Evolutionary conservation across 1,140 invertebrate species (phyloP).

Genomic region (Eriocheir sinensis): DNA sequence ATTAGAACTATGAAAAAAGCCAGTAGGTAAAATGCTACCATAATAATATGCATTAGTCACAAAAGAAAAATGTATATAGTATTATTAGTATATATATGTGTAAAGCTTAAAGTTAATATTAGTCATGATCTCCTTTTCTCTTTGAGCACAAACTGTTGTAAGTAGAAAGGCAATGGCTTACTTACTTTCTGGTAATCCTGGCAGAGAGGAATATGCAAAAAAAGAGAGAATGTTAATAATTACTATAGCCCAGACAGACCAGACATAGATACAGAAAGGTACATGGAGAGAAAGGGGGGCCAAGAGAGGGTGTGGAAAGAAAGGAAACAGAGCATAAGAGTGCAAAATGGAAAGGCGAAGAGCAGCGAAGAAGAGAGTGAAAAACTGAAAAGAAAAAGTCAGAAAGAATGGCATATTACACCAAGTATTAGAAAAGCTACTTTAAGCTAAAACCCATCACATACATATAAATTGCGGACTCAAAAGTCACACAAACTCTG

Average conservation of each 20-base stretch:
- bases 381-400: not conserved
- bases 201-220: conserved; percentile 37
- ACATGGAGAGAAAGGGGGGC: not conserved
- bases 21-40: conserved; percentile 52
- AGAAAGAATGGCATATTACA: too few relatives aligned
- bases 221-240: conserved; percentile 43
- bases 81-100: not conserved
- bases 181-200: conserved; percentile 52
- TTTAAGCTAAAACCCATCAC: too few relatives aligned
- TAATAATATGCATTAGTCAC: conserved; percentile 55
- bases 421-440: too few relatives aligned
- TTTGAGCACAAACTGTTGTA: not conserved
- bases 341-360: not conserved
- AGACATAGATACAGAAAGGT: too few relatives aligned
- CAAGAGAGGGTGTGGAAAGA: not conserved
- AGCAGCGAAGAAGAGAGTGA: not conserved
- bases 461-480: too few relatives aligned
- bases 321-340: not conserved
- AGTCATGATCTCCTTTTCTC: conserved; percentile 52
- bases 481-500: too few relatives aligned
- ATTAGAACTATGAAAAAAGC: conserved; percentile 61
- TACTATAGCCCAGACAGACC: not conserved
- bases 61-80: not conserved
- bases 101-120: too few relatives aligned
- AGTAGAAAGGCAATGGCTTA: not conserved